Evolutionary conservation across 2,797 vertebrate genomes (phyloP).

Genomic region (Apodemus agrarius): DNA sequence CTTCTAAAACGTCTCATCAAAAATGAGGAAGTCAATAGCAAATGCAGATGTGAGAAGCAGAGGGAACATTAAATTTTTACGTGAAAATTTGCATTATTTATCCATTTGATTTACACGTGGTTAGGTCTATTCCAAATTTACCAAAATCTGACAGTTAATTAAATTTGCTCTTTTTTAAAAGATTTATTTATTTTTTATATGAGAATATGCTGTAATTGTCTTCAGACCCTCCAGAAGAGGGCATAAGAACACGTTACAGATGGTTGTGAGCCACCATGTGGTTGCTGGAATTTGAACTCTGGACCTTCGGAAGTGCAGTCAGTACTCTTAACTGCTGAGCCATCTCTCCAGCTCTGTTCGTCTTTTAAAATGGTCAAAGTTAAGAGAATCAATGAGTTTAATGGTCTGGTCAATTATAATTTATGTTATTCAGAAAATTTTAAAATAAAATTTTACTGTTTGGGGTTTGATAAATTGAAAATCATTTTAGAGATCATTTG

Average conservation of each 20-base stretch:
- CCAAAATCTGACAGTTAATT: not conserved
- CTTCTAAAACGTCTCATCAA: constrained; percentile 23
- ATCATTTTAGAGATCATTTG: not conserved
- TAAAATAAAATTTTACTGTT: constrained; percentile 44
- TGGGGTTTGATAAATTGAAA: not conserved
- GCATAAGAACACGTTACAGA: no score
- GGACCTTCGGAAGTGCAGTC: no score
- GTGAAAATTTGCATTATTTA: not conserved
- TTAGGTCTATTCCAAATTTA: constrained; percentile 32
- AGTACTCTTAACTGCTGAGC: no score
- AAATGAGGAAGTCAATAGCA: not conserved
- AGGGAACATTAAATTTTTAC: not conserved
- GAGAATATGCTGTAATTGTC: no score
- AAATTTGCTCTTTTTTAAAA: not conserved
- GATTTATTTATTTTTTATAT: not conserved
- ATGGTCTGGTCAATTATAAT: not conserved
- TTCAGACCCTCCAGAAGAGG: no score
- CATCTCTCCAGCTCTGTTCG: no score
- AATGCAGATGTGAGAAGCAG: not conserved
- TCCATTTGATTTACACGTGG: not conserved
- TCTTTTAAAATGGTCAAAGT: not conserved
- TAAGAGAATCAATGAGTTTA: not conserved
- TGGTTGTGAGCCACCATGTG: no score
- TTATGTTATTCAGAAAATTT: not conserved
- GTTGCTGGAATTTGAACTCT: no score